Base-by-base conservation (phyloP, 2,888 invertebrate genomes). In the Nomada hirtipes region DNA sequence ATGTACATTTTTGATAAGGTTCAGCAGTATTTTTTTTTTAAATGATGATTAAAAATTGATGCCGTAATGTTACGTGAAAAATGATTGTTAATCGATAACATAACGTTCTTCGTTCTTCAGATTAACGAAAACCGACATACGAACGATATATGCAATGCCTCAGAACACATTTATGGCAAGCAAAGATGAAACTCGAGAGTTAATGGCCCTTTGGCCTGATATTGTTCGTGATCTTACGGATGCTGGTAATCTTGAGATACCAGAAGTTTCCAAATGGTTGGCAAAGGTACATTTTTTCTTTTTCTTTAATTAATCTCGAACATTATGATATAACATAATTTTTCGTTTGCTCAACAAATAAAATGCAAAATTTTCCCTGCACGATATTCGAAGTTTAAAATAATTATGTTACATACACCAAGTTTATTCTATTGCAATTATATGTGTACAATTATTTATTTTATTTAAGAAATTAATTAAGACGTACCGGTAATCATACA, bases 201-300 rank as follows among this genome's bases (percentile, higher is more conserved):
- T 98, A 94, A 97, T 98, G 97, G 97, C 97, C 69, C 95, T 97
- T 85, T 98, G 98, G 95, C 98, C 98, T 91, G 98, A 98, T 94
- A 95, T 98, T 90, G 97, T 98, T 80, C 95, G 97, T 89, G 98
- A 98, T 94, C 95, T 98, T 86, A 97, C 97, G 53, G 97, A 97
- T 91, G 95, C 96, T 89, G 96, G 96, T 88, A 96, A 91, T 96
- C 96, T 93, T 95, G 97, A 97, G 92, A 96, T 97, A 93, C 96
- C 96, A 53, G 97, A 97, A 93, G 97, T 97, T 85, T 96, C 96
- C 86, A 97, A 97, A 93, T 97, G 97, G 96, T 95, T 97, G 94
- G 96, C 96, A 74, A 97, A 97, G 95, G 97, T 97, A 94, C 50
- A 44, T 15, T 20, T 36, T 18, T 53, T 53, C 2, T 4, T 26